A percentile compares a stretch with the other conserved stretches of the same genome.
These are phyloP conservation scores for Drosophila rhopaloa DNA, from an alignment of 1,140 invertebrate genomes.

Conservation along the genomic window DNA sequence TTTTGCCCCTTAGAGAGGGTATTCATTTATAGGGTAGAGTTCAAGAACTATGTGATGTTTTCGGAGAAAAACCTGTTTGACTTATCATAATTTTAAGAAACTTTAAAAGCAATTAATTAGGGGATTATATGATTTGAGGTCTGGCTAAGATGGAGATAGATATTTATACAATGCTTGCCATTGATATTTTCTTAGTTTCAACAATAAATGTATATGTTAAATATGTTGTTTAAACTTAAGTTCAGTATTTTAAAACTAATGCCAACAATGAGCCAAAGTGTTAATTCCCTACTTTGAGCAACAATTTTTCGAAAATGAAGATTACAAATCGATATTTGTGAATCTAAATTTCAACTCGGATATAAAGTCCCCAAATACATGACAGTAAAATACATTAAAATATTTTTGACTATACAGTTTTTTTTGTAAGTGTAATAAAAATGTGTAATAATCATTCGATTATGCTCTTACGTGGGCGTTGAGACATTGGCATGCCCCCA, in stretches of 20 bases:
- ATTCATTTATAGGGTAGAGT: conserved; percentile 38
- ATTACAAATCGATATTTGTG: no score
- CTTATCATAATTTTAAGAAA: conserved; percentile 44
- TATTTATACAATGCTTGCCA: background rate
- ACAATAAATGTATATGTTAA: no score
- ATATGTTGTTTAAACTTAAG: no score
- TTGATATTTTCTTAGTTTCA: background rate
- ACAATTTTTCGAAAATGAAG: no score
- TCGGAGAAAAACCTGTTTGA: conserved; percentile 42
- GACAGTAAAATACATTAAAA: no score
- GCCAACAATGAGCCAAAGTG: no score
- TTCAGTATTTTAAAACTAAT: no score
- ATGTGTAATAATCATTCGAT: conserved; percentile 15
- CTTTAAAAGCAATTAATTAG: conserved; percentile 35
- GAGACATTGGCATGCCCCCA: conserved; percentile 55
- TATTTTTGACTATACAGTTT: background rate
- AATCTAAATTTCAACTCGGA: no score
- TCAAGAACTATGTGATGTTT: conserved; percentile 1
- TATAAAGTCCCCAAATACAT: no score
- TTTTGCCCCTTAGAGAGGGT: conserved; percentile 31
- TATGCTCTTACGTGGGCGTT: conserved; percentile 58
- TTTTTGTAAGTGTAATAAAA: background rate
- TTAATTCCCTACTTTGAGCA: background rate
- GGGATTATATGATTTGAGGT: conserved; percentile 16
- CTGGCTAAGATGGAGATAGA: background rate